Conservation (phyloP, 2,888 invertebrate genomes). For the Hecatera dysodea region DNA sequence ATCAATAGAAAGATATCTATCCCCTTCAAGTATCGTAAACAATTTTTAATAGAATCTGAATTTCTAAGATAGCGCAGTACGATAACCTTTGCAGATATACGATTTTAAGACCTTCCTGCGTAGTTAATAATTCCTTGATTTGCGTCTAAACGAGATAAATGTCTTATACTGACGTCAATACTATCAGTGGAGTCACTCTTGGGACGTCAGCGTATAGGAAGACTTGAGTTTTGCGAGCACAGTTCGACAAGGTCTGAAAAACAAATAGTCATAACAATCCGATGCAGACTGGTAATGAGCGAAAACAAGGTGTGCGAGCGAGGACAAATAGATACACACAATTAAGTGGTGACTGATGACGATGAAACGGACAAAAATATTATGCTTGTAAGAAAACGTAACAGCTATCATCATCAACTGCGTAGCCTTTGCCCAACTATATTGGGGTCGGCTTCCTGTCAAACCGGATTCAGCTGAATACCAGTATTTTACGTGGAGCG, state of each 20-base stretch:
- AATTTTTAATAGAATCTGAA: constrained; percentile 40
- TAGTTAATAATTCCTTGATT: constrained; percentile 66
- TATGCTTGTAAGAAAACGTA: too few species aligned
- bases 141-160: constrained; percentile 68
- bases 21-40: constrained; percentile 23
- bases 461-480: too few species aligned
- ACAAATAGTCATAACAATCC: constrained; percentile 32
- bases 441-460: too few species aligned
- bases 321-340: constrained; percentile 35
- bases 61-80: constrained; percentile 41
- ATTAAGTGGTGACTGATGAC: too few species aligned
- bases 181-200: constrained; percentile 63
- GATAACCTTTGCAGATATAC: constrained; percentile 69
- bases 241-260: constrained; percentile 42
- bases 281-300: constrained; percentile 15
- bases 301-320: constrained; percentile 53
- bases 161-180: constrained; percentile 74
- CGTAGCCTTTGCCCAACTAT: too few species aligned
- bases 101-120: constrained; percentile 60
- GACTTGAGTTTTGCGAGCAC: constrained; percentile 38
- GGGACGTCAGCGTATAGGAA: constrained; percentile 58
- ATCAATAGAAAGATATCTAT: constrained; percentile 26
- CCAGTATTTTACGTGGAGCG: too few species aligned
- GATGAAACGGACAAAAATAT: too few species aligned
- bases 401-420: too few species aligned